Base-by-base conservation (phyloP, 2,113 vertebrate genomes). In the Numenius arquata region DNA sequence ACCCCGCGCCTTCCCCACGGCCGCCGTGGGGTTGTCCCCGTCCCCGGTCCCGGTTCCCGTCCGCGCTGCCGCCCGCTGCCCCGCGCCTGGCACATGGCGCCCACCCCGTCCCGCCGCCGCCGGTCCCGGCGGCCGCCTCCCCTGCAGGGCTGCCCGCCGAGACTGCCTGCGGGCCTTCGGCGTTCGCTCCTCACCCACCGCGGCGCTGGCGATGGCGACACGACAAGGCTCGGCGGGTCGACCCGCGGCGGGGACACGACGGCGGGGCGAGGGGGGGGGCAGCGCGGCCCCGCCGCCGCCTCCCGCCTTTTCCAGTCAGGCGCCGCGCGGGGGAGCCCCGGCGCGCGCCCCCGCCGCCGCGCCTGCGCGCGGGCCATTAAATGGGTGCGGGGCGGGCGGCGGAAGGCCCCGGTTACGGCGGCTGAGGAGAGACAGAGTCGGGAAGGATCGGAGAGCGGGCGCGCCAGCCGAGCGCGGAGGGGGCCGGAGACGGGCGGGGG, bases 381-480 rank as follows among this genome's bases (percentile, higher is more conserved):
- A 96, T 48, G 93, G 94, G 96, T 87, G 95, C 90, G 94, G 65
- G 68, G 88, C 19, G 78, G 81, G 86, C 23, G 6, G 84, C 55
- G 85, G 87, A 61, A 97, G 95, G 95, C 91, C 72, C 91, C 63
- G 73, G 92, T 95, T 93, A 97, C 98, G 96, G 97, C 90, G 97
- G 97, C 97, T 95, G 95, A 75, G 25, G 90, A 75, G 97, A 95
- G 96, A 78, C 97, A 96, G 88, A 83, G 89, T 38, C 56, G 88
- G 89, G 88, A 82, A 53, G 73, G 59, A 93, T 82, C 65, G 94
- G 93, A 53, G 88, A 80, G 83, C 36, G 58, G 81, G 92, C 65
- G 88, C 88, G 88, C 73, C 80, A 81, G 77, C 41, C 50, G 48
- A 56, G 77, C 65, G 62, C 55, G 77, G 80, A 47, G 48, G 59